Percentiles rank a stretch among this genome's conserved stretches.
These are phyloP conservation scores for Sebastes reedi DNA, from an alignment of 2,797 vertebrate species.

Conservation along the genomic window DNA sequence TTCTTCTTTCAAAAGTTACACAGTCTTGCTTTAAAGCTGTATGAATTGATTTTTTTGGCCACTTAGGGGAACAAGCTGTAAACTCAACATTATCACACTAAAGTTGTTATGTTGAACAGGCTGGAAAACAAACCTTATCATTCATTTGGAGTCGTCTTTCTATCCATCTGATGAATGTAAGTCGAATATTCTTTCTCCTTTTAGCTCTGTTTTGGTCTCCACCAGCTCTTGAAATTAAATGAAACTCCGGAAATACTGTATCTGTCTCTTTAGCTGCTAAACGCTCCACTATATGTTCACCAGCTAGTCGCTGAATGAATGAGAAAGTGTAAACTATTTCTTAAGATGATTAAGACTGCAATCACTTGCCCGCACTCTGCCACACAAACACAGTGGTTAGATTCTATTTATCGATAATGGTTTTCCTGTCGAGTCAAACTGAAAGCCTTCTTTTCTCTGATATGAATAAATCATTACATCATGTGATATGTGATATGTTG, in stretches of 20 bases:
- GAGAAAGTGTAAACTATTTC: too few relatives aligned
- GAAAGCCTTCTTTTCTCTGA: not conserved
- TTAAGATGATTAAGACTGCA: too few relatives aligned
- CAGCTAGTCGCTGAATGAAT: not conserved
- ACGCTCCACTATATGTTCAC: not conserved
- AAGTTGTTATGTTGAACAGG: not conserved
- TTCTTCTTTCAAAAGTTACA: not conserved
- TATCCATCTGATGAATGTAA: not conserved
- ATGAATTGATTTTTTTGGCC: not conserved
- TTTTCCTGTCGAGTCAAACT: not conserved
- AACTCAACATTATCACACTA: not conserved
- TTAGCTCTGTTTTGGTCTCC: not conserved
- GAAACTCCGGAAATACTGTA: too few relatives aligned
- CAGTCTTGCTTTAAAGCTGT: not conserved
- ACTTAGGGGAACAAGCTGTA: not conserved
- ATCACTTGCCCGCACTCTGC: too few relatives aligned
- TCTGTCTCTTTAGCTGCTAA: not conserved
- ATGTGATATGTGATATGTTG: too few relatives aligned
- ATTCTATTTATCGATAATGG: too few relatives aligned
- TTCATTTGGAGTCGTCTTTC: not conserved
- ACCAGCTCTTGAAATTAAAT: not conserved
- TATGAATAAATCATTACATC: too few relatives aligned
- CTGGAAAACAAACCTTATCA: not conserved
- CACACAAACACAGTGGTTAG: not conserved
- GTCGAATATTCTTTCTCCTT: rapidly evolving